Evolutionary conservation across 2,113 vertebrate species (phyloP), one percentile per base, ranked within the genome.

Genomic region (Romanogobio albipinnatus): DNA sequence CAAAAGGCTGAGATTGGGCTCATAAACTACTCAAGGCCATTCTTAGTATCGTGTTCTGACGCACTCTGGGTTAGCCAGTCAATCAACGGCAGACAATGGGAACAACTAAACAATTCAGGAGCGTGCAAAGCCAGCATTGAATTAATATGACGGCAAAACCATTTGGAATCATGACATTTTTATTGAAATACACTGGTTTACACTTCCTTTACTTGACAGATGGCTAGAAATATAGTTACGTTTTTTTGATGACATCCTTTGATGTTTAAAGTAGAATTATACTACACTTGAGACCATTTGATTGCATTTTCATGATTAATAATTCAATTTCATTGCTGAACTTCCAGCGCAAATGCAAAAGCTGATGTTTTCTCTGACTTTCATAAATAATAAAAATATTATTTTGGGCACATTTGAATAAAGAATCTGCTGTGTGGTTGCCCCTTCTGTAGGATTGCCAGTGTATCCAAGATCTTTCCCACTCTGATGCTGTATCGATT

Each of bases 391-490:
- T 74, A 74, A 24, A 24, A 73, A 14, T 74, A 11, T 24, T 49
- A 14, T 47, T 47, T 73, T 53, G 26, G 4, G 9, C 17, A 22
- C 76, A 47, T 81, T 66, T 51, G n/a, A 39, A 61, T n/a, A 59
- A 2, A 26, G 84, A 95, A 96, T 86, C 95, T 94, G 0, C 84
- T 95, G 85, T 95, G 93, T 10, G 82, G 51, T 87, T 33, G 76
- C 90, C 3, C 91, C 79, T 47, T 91, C 88, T 88, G 53, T 89
- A 99, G 97, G 86, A 97, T 98, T 61, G 95, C 96, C 47, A 98
- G 98, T 3, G 79, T 98, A 85, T 98, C 98, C 36, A 98, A 99
- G 93, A 93, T 99, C 86, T 98, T 99, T 66, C 97, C 97, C 0
- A 95, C 96, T 0, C 90, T 99, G 51, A 97, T 99, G 97, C 53